These are phyloP conservation scores for Seladonia tumulorum DNA, from an alignment of 2,888 invertebrate genomes.

Conservation along the genomic window DNA sequence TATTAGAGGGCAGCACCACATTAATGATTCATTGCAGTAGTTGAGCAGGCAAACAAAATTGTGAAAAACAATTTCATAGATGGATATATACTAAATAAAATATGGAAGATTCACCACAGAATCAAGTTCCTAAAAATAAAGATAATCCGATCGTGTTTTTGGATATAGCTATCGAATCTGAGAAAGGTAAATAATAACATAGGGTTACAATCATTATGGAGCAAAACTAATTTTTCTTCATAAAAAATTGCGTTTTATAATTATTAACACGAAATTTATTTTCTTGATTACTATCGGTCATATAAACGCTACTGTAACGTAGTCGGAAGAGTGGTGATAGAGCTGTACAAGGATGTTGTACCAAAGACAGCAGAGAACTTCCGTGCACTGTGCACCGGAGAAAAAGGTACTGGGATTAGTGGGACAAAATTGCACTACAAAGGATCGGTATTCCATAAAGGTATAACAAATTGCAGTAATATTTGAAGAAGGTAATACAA, in stretches of 20 bases:
- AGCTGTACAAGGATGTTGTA: conserved; percentile 92
- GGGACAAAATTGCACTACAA: conserved; percentile 94
- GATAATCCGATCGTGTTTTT: conserved; percentile 89
- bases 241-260: neutral
- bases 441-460: conserved; percentile 92
- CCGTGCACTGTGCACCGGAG: conserved; percentile 95
- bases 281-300: conserved; percentile 22
- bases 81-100: conserved; percentile 33
- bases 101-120: conserved; percentile 71
- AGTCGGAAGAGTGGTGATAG: conserved; percentile 94
- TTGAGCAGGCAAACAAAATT: conserved; percentile 17
- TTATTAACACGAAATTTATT: conserved; percentile 19
- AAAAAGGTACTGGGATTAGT: conserved; percentile 89
- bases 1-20: conserved; percentile 18
- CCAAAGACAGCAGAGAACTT: conserved; percentile 97
- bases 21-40: neutral
- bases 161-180: conserved; percentile 89
- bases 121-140: conserved; percentile 54
- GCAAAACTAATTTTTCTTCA: neutral
- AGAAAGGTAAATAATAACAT: conserved; percentile 86
- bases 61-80: conserved; percentile 16
- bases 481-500: conserved; percentile 90
- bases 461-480: conserved; percentile 87
- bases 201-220: conserved; percentile 15
- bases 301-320: conserved; percentile 49